Base-by-base conservation (phyloP, 2,113 vertebrate species). In the Oostethus manadensis region DNA sequence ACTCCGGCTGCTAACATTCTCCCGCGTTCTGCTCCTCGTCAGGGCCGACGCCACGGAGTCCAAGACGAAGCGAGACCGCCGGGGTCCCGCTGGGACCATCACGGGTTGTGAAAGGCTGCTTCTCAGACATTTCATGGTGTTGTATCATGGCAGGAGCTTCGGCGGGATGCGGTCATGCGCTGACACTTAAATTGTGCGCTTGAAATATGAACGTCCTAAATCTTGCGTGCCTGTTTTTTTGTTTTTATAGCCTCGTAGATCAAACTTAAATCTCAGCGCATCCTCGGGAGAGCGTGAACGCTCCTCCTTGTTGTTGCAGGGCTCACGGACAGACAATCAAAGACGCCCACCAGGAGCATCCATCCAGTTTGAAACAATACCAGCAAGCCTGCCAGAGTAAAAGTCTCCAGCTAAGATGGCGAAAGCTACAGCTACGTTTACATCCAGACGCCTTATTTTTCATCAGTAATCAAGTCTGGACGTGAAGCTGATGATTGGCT, bases 181-280 rank as follows among this genome's bases (percentile, higher is more conserved):
- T 82, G 80, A 85, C 80, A 82, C 80, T 85, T 85, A 85, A 86
- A 83, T 76, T 74, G 71, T 72, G 69, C 56, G 61, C 71, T 78
- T 64, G 68, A 70, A 81, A 78, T 80, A 84, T 67, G 82, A 86
- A 82, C 78, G 73, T 62, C 66, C 64, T 77, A 76, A 83, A 83
- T 74, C 73, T 74, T 78, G 20, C 73, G 56, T 76, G 65, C 33
- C 68, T 60, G 48, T 23, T 20, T 55, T 55, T 55, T 78, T 88
- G 84, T 62, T 42, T 78, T 88, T 85, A 77, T 66, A 61, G 76
- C 64, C 1, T 59, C 78, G 47, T 84, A 85, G 75, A 87, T 88
- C 83, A 88, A 53, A 56, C 43, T 60, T 66, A 77, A 71, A 57
- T 66, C 67, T 67, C 69, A 50, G 20, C 1, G 38, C 51, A 50